A percentile compares a stretch with the other conserved stretches of the same genome.
phyloP scores from a whole-genome alignment of 2,113 vertebrate genomes.

The Prietella phreatophila region DNA sequence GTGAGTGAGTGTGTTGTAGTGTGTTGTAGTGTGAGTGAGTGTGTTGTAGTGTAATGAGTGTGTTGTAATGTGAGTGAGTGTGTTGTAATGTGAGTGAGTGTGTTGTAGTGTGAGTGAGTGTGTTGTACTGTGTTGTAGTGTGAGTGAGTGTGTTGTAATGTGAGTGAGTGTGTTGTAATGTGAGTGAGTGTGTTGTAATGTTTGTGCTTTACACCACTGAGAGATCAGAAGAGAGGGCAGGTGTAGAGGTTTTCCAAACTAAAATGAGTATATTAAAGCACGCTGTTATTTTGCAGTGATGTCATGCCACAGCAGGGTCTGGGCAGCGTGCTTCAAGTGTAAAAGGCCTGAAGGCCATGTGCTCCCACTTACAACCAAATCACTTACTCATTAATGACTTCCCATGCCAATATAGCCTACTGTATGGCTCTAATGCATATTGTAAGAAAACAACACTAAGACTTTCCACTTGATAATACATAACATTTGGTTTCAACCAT shows the following conservation, averaged over 20 bases:
- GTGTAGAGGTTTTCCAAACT: slow-evolving; percentile 32
- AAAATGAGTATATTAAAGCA: slow-evolving; percentile 35
- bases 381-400: slow-evolving; percentile 71
- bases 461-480: not conserved
- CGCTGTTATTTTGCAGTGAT: slow-evolving; percentile 43
- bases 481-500: not conserved
- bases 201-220: not conserved
- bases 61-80: no score
- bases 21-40: no score
- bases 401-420: slow-evolving; percentile 46
- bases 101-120: no score
- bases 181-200: not conserved
- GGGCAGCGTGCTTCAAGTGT: slow-evolving; percentile 41
- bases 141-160: no score
- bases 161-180: not conserved
- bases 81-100: no score
- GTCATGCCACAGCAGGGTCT: slow-evolving; percentile 35
- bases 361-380: slow-evolving; percentile 62
- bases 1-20: no score
- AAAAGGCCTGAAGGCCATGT: slow-evolving; percentile 55
- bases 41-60: no score
- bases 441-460: not conserved
- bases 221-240: slow-evolving; percentile 17
- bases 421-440: not conserved
- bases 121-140: not conserved